Evolutionary conservation across 2,888 invertebrate species (phyloP).

Genomic region (Agrilus biguttatus): DNA sequence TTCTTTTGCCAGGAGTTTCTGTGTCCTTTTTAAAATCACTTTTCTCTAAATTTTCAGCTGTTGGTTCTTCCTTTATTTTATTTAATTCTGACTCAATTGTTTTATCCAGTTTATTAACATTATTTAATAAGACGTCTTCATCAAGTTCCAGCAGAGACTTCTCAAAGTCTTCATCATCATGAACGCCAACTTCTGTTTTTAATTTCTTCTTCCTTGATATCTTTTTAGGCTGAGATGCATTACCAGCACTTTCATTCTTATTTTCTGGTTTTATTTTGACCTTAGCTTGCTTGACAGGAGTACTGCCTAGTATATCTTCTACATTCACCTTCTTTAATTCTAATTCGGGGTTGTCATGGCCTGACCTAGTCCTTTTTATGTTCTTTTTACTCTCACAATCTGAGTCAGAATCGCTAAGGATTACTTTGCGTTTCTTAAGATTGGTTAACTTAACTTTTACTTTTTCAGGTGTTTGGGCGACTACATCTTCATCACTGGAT

Average conservation of each 20-base stretch:
- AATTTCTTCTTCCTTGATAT: slow-evolving; percentile 9
- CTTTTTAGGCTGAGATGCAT: slow-evolving; percentile 6
- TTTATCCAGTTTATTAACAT: slow-evolving; percentile 21
- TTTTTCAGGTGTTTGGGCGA: slow-evolving; percentile 37
- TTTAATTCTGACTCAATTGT: slow-evolving; percentile 14
- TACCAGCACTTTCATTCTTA: slow-evolving; percentile 5
- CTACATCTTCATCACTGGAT: slow-evolving; percentile 42
- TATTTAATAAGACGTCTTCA: slow-evolving; percentile 28
- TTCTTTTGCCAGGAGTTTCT: slow-evolving; percentile 5
- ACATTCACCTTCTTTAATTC: slow-evolving; percentile 33
- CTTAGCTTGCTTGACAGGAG: slow-evolving; percentile 40
- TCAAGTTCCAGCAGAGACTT: slow-evolving; percentile 52
- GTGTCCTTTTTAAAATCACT: slow-evolving; percentile 7
- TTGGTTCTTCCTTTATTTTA: slow-evolving; percentile 8
- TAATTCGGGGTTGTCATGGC: slow-evolving; percentile 26
- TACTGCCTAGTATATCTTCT: slow-evolving; percentile 42
- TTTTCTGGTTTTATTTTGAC: slow-evolving; percentile 17
- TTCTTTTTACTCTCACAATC: slow-evolving; percentile 15
- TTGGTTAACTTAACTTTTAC: slow-evolving; percentile 14
- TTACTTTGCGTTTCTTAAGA: slow-evolving; percentile 14
- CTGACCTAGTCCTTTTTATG: slow-evolving; percentile 8
- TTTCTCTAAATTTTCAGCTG: slow-evolving; percentile 7
- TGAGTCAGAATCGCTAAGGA: slow-evolving; percentile 17
- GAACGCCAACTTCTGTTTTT: slow-evolving; percentile 34
- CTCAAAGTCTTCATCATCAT: slow-evolving; percentile 57